Conservation (phyloP, 2,113 vertebrate genomes). For the Datnioides undecimradiatus region DNA sequence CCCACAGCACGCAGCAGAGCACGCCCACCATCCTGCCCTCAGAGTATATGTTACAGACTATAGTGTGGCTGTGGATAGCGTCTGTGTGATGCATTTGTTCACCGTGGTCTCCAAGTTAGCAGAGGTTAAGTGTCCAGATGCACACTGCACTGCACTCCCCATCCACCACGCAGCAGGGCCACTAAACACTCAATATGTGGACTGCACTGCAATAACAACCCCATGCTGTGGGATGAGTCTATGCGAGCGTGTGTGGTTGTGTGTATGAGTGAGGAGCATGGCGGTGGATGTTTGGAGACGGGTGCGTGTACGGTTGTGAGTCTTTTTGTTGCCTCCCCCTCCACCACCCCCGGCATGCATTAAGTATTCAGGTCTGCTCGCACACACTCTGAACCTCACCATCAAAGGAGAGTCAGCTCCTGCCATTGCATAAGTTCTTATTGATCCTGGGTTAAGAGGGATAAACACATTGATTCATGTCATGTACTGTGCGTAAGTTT, state of each 20-base stretch:
- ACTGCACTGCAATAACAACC: constrained; percentile 35
- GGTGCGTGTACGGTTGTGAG: constrained; percentile 3
- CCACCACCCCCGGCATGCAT: constrained; percentile 3
- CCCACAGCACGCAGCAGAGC: neutral
- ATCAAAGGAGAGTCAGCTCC: neutral
- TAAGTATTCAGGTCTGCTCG: constrained; percentile 34
- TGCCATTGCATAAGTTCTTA: neutral
- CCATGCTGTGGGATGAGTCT: constrained; percentile 20
- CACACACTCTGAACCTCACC: constrained; percentile 2
- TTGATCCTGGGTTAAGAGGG: constrained; percentile 35
- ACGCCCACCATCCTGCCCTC: neutral
- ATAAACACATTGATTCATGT: constrained; percentile 35
- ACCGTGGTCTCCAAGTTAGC: constrained; percentile 13
- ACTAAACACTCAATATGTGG: constrained; percentile 50
- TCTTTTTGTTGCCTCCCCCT: constrained; percentile 1
- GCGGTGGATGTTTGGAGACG: constrained; percentile 3
- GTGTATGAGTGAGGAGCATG: constrained; percentile 4
- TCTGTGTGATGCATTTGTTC: constrained; percentile 2
- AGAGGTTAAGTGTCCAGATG: constrained; percentile 58
- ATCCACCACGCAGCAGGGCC: constrained; percentile 46
- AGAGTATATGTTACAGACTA: neutral
- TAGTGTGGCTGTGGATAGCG: too few relatives aligned
- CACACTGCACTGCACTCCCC: constrained; percentile 31
- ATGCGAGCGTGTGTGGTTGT: neutral
- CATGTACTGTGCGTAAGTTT: neutral